Percentiles rank a stretch among this genome's conserved stretches.
These are phyloP conservation scores for Rhinatrema bivittatum DNA, from an alignment of 2,797 vertebrate species.

Conservation along the genomic window DNA sequence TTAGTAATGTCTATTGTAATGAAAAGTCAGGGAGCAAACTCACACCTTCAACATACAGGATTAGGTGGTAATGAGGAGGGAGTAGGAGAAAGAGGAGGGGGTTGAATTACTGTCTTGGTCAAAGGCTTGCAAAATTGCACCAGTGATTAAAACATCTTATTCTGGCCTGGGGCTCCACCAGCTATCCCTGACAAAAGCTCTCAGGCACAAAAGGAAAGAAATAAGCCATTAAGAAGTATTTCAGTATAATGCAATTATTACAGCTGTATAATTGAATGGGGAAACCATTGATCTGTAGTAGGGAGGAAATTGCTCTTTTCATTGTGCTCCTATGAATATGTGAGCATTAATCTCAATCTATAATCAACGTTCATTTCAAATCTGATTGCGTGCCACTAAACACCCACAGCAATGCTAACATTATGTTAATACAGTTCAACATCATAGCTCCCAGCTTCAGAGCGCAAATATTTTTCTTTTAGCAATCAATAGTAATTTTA, in stretches of 20 bases:
- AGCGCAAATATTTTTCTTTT: slow-evolving; percentile 77
- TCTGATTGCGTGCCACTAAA: slow-evolving; percentile 75
- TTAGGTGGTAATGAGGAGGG: slow-evolving; percentile 37
- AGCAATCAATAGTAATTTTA: slow-evolving; percentile 79
- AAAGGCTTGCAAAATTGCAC: slow-evolving; percentile 49
- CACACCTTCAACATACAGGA: slow-evolving; percentile 16
- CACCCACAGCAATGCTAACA: slow-evolving; percentile 75
- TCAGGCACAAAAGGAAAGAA: slow-evolving; percentile 56
- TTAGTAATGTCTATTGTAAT: too few relatives aligned
- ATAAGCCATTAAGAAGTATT: slow-evolving; percentile 76
- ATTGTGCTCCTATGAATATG: slow-evolving; percentile 76
- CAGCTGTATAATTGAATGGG: slow-evolving; percentile 77
- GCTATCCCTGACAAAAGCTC: slow-evolving; percentile 56
- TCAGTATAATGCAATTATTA: slow-evolving; percentile 79
- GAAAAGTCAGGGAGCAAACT: slow-evolving; percentile 13
- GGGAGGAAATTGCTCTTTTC: slow-evolving; percentile 77
- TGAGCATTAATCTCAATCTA: slow-evolving; percentile 81
- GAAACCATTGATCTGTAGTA: slow-evolving; percentile 79
- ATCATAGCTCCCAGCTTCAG: slow-evolving; percentile 72
- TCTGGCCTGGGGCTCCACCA: slow-evolving; percentile 50
- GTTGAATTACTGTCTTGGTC: slow-evolving; percentile 53
- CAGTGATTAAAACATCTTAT: slow-evolving; percentile 60
- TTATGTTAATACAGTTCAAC: slow-evolving; percentile 78
- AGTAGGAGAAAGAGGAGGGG: slow-evolving; percentile 24
- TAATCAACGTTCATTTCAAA: slow-evolving; percentile 78